Conservation (phyloP, 2,888 invertebrate genomes). For the Tipula confusa region DNA sequence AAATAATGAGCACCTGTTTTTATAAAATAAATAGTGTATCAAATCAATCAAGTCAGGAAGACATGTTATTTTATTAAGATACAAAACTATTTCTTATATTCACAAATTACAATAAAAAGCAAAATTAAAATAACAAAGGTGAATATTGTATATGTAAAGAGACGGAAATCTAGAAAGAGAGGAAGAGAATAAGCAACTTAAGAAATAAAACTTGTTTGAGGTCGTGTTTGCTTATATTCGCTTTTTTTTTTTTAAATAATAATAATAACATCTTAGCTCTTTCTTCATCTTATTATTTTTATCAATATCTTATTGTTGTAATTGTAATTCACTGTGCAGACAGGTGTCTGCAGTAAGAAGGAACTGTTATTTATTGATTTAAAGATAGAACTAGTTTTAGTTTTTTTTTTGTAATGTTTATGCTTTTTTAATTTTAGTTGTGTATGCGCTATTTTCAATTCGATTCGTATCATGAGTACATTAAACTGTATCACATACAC, state of each 20-base stretch:
- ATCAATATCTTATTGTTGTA: conserved; percentile 8
- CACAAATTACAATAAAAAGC: background rate
- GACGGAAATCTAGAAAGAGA: background rate
- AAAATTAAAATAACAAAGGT: conserved; percentile 20
- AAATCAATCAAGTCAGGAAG: background rate
- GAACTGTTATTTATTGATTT: conserved; percentile 12
- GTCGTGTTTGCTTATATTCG: conserved; percentile 20
- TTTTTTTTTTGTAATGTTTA: background rate
- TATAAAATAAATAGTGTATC: background rate
- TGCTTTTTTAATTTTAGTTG: background rate
- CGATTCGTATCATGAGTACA: background rate
- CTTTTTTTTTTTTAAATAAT: background rate
- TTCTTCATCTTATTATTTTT: conserved; percentile 12
- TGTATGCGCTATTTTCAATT: background rate
- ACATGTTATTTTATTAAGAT: background rate
- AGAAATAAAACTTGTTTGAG: conserved; percentile 15
- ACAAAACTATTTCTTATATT: background rate
- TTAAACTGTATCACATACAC: conserved; percentile 8
- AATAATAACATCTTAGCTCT: background rate
- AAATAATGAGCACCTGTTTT: background rate
- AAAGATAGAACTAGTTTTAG: background rate
- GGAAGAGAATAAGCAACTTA: background rate
- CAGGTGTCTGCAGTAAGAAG: conserved; percentile 6
- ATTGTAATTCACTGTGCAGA: conserved; percentile 6
- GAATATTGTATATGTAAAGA: background rate